A percentile compares a stretch with the other conserved stretches of the same genome.
Conservation (phyloP, 2,113 vertebrate genomes). For the Phaethon lepturus region DNA sequence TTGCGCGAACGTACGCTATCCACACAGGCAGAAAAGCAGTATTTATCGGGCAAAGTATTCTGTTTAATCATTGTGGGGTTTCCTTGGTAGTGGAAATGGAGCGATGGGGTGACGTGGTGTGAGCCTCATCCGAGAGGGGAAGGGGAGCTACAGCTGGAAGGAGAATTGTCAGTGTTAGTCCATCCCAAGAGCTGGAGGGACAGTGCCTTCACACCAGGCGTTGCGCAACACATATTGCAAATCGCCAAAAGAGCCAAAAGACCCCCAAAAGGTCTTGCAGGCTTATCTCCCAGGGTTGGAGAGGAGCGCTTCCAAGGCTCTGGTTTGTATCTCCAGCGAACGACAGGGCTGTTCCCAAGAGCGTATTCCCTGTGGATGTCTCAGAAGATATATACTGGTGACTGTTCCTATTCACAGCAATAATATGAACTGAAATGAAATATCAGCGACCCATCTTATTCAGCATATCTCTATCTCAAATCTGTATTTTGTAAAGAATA, state of each 20-base stretch:
- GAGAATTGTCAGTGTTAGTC: neutral
- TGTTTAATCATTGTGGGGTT: neutral
- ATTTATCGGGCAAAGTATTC: neutral
- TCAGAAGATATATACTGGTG: neutral
- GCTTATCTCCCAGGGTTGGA: neutral
- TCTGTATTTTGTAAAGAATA: slow-evolving; percentile 75
- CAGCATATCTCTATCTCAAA: slow-evolving; percentile 63
- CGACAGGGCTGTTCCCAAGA: neutral
- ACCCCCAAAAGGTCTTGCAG: neutral
- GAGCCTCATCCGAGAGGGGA: neutral
- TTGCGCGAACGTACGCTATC: rapidly evolving
- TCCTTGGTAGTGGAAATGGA: neutral
- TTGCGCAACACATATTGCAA: neutral
- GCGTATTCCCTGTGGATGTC: neutral
- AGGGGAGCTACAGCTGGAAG: neutral
- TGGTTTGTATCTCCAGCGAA: neutral
- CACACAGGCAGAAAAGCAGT: neutral
- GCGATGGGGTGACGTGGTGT: neutral
- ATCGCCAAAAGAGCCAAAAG: too few species aligned
- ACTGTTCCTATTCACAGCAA: slow-evolving; percentile 64
- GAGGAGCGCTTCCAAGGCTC: neutral
- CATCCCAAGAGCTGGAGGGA: neutral
- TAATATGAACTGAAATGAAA: slow-evolving; percentile 61
- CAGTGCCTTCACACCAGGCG: neutral
- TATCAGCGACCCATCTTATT: slow-evolving; percentile 60